These are phyloP conservation scores for Rhynchopsitta pachyrhyncha DNA, from an alignment of 2,113 vertebrate genomes.

Conservation along the genomic window DNA sequence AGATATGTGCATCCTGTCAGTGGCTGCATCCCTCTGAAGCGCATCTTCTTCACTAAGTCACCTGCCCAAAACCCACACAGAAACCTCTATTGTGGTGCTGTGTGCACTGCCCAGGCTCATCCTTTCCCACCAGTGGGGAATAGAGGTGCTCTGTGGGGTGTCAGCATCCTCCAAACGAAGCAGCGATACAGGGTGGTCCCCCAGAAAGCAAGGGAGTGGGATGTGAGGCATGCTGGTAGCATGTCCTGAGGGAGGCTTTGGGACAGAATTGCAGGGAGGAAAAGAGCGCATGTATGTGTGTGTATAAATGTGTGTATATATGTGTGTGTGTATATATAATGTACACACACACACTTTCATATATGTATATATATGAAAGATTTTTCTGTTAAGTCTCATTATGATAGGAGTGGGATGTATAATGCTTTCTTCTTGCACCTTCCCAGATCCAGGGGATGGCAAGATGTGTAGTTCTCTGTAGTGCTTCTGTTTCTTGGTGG, in stretches of 20 bases:
- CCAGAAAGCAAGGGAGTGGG: accelerated
- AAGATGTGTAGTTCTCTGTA: neutral
- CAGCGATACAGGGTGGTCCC: accelerated
- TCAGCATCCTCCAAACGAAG: neutral
- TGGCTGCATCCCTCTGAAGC: accelerated
- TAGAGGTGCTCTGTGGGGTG: neutral
- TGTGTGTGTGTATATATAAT: too few relatives aligned
- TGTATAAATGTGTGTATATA: too few relatives aligned
- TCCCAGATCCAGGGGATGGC: neutral
- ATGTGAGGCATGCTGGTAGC: neutral
- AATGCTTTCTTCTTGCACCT: neutral
- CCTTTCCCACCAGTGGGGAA: neutral
- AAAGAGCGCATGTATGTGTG: neutral
- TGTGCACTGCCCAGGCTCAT: neutral
- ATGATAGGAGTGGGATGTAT: neutral
- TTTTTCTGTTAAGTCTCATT: neutral
- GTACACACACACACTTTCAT: too few relatives aligned
- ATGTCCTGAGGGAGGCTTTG: neutral
- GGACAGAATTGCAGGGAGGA: neutral
- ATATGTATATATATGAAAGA: neutral
- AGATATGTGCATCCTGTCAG: accelerated
- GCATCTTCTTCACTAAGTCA: neutral
- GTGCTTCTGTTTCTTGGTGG: neutral
- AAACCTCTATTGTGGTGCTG: neutral
- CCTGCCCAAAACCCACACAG: neutral